Percentiles rank a stretch among this genome's conserved stretches.
Conservation (phyloP, 2,888 invertebrate genomes). For the Hyposoter didymator region DNA sequence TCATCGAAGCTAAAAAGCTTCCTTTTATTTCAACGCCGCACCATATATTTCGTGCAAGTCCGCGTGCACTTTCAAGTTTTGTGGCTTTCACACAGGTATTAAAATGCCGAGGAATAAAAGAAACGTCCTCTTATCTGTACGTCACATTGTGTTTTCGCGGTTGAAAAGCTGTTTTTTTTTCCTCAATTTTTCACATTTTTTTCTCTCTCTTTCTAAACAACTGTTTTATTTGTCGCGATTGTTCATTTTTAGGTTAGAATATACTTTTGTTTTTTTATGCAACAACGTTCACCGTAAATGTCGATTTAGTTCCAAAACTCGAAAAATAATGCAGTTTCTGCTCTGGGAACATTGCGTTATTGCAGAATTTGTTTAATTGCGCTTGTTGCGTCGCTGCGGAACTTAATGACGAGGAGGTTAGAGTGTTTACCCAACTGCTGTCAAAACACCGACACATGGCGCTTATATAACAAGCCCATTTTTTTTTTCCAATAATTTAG, state of each 20-base stretch:
- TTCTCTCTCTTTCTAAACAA: background rate
- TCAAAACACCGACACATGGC: slow-evolving; percentile 4
- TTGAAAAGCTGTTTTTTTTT: background rate
- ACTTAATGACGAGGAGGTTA: background rate
- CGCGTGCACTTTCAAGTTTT: background rate
- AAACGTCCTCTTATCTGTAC: background rate
- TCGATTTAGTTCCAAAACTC: background rate
- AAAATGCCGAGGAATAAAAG: background rate
- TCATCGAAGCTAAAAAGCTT: background rate
- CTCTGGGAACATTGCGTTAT: background rate
- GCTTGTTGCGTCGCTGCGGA: background rate
- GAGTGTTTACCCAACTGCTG: background rate
- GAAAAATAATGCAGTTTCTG: background rate
- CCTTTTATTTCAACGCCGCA: background rate
- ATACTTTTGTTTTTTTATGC: background rate
- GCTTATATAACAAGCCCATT: background rate
- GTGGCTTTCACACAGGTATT: background rate
- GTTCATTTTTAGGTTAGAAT: background rate
- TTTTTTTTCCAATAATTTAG: background rate
- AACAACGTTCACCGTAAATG: background rate
- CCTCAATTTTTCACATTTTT: background rate
- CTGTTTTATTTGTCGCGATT: background rate
- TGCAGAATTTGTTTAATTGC: background rate
- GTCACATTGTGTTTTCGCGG: background rate
- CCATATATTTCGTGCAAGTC: background rate